phyloP scores from a whole-genome alignment of 2,797 vertebrate genomes.

The Prunella strophiata region DNA sequence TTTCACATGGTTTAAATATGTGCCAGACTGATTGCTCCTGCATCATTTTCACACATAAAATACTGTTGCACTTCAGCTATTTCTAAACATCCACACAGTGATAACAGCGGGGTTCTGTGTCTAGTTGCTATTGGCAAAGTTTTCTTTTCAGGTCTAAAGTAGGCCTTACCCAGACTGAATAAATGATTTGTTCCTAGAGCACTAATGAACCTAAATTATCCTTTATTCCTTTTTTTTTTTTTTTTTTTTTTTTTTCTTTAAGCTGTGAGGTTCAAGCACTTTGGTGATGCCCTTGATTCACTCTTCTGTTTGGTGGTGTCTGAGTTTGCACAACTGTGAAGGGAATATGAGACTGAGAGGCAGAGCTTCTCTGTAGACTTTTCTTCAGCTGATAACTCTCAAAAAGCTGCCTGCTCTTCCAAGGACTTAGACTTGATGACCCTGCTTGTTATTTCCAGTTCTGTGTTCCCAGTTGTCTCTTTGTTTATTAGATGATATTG shows the following conservation, averaged over 20 bases:
- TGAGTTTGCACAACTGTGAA: not conserved
- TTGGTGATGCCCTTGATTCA: not conserved
- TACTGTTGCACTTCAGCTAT: not conserved
- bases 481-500: not conserved
- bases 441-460: not conserved
- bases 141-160: not conserved
- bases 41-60: not conserved
- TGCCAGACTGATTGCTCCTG: not conserved
- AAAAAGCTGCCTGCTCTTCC: not conserved
- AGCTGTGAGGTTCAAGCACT: not conserved
- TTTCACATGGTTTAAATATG: not conserved
- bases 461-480: not conserved
- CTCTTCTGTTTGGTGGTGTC: not conserved
- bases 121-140: not conserved
- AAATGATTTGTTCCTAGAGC: not conserved
- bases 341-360: not conserved
- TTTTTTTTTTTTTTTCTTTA: too few species aligned
- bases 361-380: not conserved
- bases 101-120: not conserved
- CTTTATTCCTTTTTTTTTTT: not conserved
- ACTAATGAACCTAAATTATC: not conserved
- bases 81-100: not conserved
- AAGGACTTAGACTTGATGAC: not conserved
- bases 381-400: not conserved
- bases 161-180: not conserved